Conservation (phyloP, 2,797 vertebrate species). For the Parambassis ranga region DNA sequence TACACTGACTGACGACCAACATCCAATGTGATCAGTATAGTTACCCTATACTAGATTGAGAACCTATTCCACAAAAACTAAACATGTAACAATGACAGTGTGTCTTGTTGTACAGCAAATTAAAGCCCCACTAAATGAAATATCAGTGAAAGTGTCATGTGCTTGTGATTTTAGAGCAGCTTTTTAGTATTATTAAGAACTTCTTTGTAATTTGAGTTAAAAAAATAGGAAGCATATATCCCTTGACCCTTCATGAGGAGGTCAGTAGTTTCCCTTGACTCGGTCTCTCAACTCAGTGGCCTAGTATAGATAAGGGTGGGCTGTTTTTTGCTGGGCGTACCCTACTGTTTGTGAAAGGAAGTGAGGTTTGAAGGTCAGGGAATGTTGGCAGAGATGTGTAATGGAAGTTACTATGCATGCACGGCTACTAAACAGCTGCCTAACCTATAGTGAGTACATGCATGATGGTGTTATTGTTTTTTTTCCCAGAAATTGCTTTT, state of each 20-base stretch:
- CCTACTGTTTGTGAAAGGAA: slow-evolving; percentile 72
- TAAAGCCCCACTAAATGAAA: neutral
- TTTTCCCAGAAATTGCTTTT: slow-evolving; percentile 9
- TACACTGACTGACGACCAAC: no score
- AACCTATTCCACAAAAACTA: neutral
- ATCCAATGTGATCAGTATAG: no score
- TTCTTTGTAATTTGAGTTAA: slow-evolving; percentile 15
- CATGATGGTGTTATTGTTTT: slow-evolving; percentile 29
- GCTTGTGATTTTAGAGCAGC: neutral
- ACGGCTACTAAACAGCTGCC: slow-evolving; percentile 19
- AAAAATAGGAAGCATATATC: slow-evolving; percentile 20
- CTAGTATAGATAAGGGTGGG: slow-evolving; percentile 30
- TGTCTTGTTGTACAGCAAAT: neutral
- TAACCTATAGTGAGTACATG: slow-evolving; percentile 3
- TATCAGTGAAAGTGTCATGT: neutral
- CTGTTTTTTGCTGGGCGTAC: slow-evolving; percentile 8
- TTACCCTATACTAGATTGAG: no score
- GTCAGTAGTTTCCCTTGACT: slow-evolving; percentile 56
- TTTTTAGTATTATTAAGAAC: neutral
- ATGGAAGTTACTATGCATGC: slow-evolving; percentile 43
- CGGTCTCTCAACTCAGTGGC: slow-evolving; percentile 27
- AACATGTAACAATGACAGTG: neutral
- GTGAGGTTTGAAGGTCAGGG: slow-evolving; percentile 71
- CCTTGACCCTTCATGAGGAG: slow-evolving; percentile 24
- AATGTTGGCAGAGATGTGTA: slow-evolving; percentile 47